Evolutionary conservation across 2,888 invertebrate species (phyloP), one percentile per base, ranked within the genome.

Genomic region (Mimumesa dahlbomi): DNA sequence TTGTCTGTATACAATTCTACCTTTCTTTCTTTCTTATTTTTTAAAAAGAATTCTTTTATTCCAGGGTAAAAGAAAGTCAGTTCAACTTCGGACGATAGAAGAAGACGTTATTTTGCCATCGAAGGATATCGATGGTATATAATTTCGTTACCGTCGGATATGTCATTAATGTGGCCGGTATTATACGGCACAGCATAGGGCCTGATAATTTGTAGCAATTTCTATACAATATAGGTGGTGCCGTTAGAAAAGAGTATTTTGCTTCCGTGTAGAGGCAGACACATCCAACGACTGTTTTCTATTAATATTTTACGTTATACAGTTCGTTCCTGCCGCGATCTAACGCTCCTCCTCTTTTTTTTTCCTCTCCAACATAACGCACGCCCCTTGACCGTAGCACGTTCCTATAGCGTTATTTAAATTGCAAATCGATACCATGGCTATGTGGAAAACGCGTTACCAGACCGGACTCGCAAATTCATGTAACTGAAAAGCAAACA

Each of bases 301-400:
- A 71, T 78, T 75, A 78, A 77, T 78, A 77, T 78, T 78, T 77
- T 48, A 78, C 61, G 22, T 40, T 57, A 25, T 25, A 25, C 7
- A 25, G 25, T 25, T 7, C n/a, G 4, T 25, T 7, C 25, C 25
- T 25, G 3, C 48, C 50, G 62, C 62, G 69, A 42, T 40, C 7
- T 53, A 57, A 62, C 38, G 57, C 75, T 75, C 63, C 67, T 70
- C 63, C 73, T 62, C 57, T 62, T 75, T n/a, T n/a, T 68, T 76
- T 70, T 69, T 62, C 59, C 65, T 59, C 42, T 56, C 43, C 34
- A 43, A 14, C 34, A 16, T 22, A 62, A 73, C 61, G 59, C 43
- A 63, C 71, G 74, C 71, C 70, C 62, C 46, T 42, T 56, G 63
- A 56, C 65, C 48, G 48, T 53, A 49, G 36, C 38, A 46, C 38